Conservation (phyloP, 2,888 invertebrate species). For the Copidosoma aretas region DNA sequence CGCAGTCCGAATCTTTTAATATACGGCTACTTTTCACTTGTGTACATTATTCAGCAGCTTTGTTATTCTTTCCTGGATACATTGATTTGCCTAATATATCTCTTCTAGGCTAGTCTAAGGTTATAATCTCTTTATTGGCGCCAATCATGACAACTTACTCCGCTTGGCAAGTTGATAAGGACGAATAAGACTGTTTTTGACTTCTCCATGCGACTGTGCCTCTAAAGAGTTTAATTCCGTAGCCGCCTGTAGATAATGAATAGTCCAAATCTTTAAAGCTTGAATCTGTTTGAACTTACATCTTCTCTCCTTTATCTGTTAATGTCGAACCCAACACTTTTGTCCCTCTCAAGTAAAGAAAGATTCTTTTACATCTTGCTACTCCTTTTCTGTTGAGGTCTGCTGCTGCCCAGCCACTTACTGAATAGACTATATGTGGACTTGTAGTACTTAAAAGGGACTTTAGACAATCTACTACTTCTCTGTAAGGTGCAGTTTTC, state of each 20-base stretch:
- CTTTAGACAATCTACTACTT: not conserved
- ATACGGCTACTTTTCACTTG: no score
- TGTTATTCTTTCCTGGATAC: not conserved
- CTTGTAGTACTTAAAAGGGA: constrained; percentile 9
- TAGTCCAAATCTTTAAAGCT: constrained; percentile 42
- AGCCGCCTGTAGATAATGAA: constrained; percentile 18
- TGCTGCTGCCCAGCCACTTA: constrained; percentile 24
- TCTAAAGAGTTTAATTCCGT: constrained; percentile 34
- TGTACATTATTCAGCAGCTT: no score
- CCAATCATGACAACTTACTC: not conserved
- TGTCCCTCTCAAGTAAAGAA: constrained; percentile 36
- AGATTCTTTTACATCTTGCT: constrained; percentile 9
- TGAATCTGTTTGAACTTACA: constrained; percentile 43
- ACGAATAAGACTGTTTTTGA: constrained; percentile 25
- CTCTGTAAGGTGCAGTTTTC: not conserved
- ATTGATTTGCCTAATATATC: not conserved
- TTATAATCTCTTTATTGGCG: not conserved
- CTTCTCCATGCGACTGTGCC: constrained; percentile 29
- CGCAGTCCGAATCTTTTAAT: no score
- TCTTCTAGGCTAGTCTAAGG: not conserved
- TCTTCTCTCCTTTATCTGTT: constrained; percentile 13
- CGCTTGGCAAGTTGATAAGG: not conserved
- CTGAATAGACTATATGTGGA: constrained; percentile 24
- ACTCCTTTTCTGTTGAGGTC: constrained; percentile 27
- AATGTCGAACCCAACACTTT: not conserved